Evolutionary conservation across 2,888 invertebrate genomes (phyloP).

Genomic region (Dicranocentrus wangi): DNA sequence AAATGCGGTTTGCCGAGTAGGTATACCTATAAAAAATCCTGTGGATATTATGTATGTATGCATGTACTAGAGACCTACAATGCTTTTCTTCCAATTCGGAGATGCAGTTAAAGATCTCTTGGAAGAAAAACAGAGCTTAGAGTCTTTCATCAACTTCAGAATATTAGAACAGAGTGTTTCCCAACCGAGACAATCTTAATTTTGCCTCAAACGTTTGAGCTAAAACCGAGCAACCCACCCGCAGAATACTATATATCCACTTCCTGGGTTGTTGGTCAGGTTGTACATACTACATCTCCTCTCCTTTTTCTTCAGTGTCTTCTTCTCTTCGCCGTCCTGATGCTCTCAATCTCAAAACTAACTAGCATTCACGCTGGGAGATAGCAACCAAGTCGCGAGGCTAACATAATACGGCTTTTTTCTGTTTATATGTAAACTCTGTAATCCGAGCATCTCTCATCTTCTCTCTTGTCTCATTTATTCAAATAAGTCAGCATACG

Average conservation of each 20-base stretch:
- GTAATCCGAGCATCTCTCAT: slow-evolving; percentile 5
- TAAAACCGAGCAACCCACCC: neutral
- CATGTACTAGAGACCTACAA: too few relatives aligned
- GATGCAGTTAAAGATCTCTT: slow-evolving; percentile 13
- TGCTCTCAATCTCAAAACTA: slow-evolving; percentile 8
- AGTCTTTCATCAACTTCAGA: slow-evolving; percentile 30
- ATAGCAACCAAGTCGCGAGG: neutral
- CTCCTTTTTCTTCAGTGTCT: neutral
- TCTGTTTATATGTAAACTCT: neutral
- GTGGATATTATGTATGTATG: too few relatives aligned
- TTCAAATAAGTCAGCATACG: slow-evolving; percentile 28
- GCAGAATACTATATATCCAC: neutral
- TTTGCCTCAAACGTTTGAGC: slow-evolving; percentile 1
- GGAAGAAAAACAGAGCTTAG: slow-evolving; percentile 21
- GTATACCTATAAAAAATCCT: too few relatives aligned
- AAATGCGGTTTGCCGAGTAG: too few relatives aligned
- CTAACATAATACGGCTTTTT: neutral
- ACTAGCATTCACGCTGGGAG: neutral
- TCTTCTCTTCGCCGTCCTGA: neutral
- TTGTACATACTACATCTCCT: neutral
- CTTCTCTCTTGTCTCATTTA: slow-evolving; percentile 6
- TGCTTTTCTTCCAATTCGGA: neutral
- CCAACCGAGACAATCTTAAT: slow-evolving; percentile 24
- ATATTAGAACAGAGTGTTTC: slow-evolving; percentile 11
- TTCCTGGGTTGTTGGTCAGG: neutral